Base-by-base conservation (phyloP, 2,888 invertebrate species). In the Brachyptera putata region DNA sequence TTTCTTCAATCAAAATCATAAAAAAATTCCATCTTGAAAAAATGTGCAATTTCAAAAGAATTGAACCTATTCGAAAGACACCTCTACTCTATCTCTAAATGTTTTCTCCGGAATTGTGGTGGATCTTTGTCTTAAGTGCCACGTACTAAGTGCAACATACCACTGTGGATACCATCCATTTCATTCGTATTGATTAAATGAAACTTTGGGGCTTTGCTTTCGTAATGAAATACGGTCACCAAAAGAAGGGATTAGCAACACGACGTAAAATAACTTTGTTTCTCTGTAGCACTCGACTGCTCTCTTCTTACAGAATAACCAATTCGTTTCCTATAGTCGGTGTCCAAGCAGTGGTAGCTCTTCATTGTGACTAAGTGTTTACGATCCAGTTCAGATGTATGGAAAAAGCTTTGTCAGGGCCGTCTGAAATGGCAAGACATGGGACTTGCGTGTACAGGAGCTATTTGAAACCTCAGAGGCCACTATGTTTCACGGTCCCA, bases 191-290 rank as follows among this genome's bases (percentile, higher is more conserved):
- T 53, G 53, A 53, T 53, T 53, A 53, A 26, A 34, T 34, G 53
- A 53, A 53, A 53, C 34, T 53, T 34, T 13, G 22, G 13, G 18
- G 34, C 34, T 53, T 21, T 11, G 16, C 30, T 24, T 16, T 18
- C 16, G 36, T 53, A 53, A 53, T 53, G 53, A 53, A 53, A 53
- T 34, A 50, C 53, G 34, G 53, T 34, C 53, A 53, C 53, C 53
- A 36, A 53, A 36, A 53, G 22, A 34, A n/a, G n/a, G 53, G 53
- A 53, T 53, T 53, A 53, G 22, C 53, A 34, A 22, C 36, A 53
- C 21, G 36, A 13, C 34, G 30, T 21, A 36, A 30, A 36, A 11
- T 53, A 21, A 53, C 36, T 22, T 30, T 11, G 30, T 30, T 11
- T 30, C 7, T 30, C 7, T 5, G 30, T 30, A 11, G 7, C 30